Percentiles rank a stretch among this genome's conserved stretches.
These are phyloP conservation scores for Poeciliopsis turneri DNA, from an alignment of 2,797 vertebrate genomes.

Conservation along the genomic window DNA sequence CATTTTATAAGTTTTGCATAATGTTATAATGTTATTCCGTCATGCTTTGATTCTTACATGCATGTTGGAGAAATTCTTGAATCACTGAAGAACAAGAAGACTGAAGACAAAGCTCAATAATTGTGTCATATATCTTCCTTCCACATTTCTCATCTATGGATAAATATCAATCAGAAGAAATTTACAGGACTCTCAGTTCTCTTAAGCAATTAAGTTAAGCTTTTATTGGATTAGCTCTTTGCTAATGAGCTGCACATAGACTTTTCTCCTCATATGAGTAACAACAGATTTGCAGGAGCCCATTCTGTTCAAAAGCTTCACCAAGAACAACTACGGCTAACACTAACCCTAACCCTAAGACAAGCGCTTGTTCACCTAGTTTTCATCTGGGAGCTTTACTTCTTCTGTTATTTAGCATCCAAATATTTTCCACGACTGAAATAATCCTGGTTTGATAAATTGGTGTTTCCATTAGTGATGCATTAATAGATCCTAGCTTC, in stretches of 20 bases:
- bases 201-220: not conserved
- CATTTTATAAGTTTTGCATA: no score
- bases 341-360: no score
- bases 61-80: no score
- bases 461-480: not conserved
- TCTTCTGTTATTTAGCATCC: not conserved
- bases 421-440: not conserved
- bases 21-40: no score
- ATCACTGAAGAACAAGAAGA: not conserved
- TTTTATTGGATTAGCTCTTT: not conserved
- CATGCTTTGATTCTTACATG: no score
- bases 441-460: not conserved
- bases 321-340: not conserved
- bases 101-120: slow-evolving; percentile 41
- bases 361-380: not conserved
- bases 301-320: not conserved
- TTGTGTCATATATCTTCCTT: slow-evolving; percentile 33
- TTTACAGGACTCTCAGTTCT: not conserved
- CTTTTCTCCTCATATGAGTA: not conserved
- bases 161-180: not conserved
- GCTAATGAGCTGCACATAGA: not conserved
- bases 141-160: not conserved
- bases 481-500: not conserved
- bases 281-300: not conserved
- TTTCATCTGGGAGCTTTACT: not conserved